phyloP scores from a whole-genome alignment of 2,888 invertebrate genomes.

The Erpobdella octoculata region DNA sequence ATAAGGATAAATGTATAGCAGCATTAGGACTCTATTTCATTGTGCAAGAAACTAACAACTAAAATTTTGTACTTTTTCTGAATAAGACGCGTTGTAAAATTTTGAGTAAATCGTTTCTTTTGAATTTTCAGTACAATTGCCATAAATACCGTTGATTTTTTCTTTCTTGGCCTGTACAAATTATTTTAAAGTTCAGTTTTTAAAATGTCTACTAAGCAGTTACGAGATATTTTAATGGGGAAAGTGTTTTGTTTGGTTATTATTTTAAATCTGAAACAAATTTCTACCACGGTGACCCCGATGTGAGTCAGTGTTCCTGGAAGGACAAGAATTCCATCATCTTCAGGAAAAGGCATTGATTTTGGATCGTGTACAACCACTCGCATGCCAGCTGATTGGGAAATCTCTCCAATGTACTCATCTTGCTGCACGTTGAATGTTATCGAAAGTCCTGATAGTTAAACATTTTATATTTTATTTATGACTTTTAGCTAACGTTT shows the following conservation, averaged over 20 bases:
- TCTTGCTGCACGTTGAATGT: constrained; percentile 34
- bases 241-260: no score
- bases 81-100: not conserved
- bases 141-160: not conserved
- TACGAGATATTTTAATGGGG: no score
- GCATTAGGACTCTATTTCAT: not conserved
- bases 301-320: not conserved
- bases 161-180: not conserved
- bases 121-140: not conserved
- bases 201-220: no score
- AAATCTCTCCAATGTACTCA: constrained; percentile 32
- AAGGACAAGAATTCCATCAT: constrained; percentile 32
- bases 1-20: not conserved
- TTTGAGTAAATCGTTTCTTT: not conserved
- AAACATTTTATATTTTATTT: not conserved
- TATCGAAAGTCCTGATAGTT: constrained; percentile 30
- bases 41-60: not conserved
- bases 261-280: no score
- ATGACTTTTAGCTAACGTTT: not conserved
- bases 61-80: not conserved
- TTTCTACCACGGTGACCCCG: constrained; percentile 2
- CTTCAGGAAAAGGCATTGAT: constrained; percentile 34
- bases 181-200: no score
- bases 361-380: constrained; percentile 34
- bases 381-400: constrained; percentile 34